Evolutionary conservation across 1,140 invertebrate species (phyloP), one percentile per base, ranked within the genome.

Genomic region (Lucilia cuprina): DNA sequence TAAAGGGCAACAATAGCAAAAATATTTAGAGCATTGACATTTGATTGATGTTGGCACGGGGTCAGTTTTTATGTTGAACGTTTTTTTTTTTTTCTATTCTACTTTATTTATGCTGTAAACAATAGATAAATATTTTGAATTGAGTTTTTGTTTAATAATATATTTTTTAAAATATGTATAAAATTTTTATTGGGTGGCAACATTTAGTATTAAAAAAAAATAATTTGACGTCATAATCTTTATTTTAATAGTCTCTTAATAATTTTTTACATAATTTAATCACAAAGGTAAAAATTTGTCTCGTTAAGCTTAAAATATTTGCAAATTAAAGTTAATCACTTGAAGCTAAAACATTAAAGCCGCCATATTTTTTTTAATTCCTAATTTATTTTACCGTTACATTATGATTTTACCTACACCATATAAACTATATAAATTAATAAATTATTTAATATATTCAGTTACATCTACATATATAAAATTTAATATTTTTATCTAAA

Each of bases 21-120:
- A 88, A 87, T 86, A 82, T 85, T 88, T 88, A 34, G 77, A 80
- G 41, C 77, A 80, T 80, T 80, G 77, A 80, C 77, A 80, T 80
- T 80, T 80, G 77, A 80, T 80, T 80, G 77, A 80, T 80, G 77
- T 80, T 80, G 77, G 77, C 77, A 80, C 77, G 77, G 77, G 77
- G 77, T 80, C 77, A 80, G 77, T 80, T 80, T 80, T 80, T 50
- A 50, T 49, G 19, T 25, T 80, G 47, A 47, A 19, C 17, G 14
- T 78, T 41, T 35, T 7, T 80, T 55, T 55, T 13, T 55, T 17
- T 55, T 12, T 5, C 12, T 55, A 8, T 55, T 55, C 50, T 55
- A 8, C 7, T 13, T 55, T 55, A 8, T 41, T 13, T 17, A 55
- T 55, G 50, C 7, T 55, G 50, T 1, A 55, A 55, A 55, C 50